Percentiles rank a stretch among this genome's conserved stretches.
Conservation (phyloP, 2,797 vertebrate species). For the Enteromius treurensis region DNA sequence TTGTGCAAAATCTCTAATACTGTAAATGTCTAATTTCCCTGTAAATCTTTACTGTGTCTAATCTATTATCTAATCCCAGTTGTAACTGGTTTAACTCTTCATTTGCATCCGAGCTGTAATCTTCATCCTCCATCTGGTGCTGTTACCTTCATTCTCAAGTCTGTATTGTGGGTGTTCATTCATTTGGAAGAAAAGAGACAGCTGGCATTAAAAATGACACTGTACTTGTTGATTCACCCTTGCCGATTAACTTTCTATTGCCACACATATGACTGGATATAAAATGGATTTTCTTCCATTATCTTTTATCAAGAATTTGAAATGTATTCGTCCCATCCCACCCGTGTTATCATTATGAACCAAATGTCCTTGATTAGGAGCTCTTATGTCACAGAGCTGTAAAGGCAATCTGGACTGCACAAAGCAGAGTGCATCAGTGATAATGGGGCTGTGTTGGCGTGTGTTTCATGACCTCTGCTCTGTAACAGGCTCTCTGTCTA, state of each 20-base stretch:
- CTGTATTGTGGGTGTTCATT: constrained; percentile 44
- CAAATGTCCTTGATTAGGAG: constrained; percentile 46
- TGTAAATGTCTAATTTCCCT: not conserved
- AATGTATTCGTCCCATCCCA: not conserved
- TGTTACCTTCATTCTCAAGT: constrained; percentile 57
- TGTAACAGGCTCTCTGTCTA: not conserved
- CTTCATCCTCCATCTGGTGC: constrained; percentile 57
- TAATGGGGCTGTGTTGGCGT: constrained; percentile 41
- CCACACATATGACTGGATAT: not conserved
- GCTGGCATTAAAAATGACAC: not conserved
- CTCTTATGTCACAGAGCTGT: constrained; percentile 44
- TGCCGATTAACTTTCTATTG: not conserved
- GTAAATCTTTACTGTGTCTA: not conserved
- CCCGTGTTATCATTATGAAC: not conserved
- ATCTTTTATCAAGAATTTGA: not conserved
- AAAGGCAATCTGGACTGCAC: constrained; percentile 41
- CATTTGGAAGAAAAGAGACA: constrained; percentile 7
- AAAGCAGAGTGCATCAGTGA: constrained; percentile 26
- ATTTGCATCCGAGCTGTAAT: constrained; percentile 59
- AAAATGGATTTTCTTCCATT: not conserved
- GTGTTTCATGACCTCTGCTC: constrained; percentile 31
- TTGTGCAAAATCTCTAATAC: not conserved
- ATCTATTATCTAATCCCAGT: constrained; percentile 57
- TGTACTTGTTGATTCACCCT: not conserved
- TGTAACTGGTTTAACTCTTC: constrained; percentile 59